These are phyloP conservation scores for Drosophila persimilis DNA, from an alignment of 1,140 invertebrate species.

Conservation along the genomic window DNA sequence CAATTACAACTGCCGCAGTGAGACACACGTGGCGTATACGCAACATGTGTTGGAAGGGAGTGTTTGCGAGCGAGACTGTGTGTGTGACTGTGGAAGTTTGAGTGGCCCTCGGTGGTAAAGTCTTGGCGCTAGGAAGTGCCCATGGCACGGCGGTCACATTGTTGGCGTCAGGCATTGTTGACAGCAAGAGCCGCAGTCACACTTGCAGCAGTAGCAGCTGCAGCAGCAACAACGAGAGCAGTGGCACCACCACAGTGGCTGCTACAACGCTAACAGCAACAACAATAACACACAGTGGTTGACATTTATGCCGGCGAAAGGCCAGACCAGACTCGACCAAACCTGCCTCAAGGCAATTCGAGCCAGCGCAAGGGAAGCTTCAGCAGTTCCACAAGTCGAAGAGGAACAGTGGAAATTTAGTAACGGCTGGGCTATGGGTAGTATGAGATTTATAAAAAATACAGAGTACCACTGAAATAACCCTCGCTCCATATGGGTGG, in stretches of 20 bases:
- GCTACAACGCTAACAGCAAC: slow-evolving; percentile 22
- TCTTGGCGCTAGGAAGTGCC: slow-evolving; percentile 55
- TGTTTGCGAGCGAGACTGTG: slow-evolving; percentile 3
- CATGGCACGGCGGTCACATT: slow-evolving; percentile 66
- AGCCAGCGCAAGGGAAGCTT: no score
- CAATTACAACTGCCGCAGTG: slow-evolving; percentile 46
- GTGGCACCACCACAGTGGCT: slow-evolving; percentile 19
- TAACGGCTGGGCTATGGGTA: no score
- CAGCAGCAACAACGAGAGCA: slow-evolving; percentile 25
- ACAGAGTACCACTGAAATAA: neutral
- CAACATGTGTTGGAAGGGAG: slow-evolving; percentile 9
- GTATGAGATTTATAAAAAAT: no score
- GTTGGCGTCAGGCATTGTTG: slow-evolving; percentile 69
- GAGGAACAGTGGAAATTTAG: neutral
- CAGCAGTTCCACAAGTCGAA: no score
- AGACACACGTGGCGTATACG: slow-evolving; percentile 52
- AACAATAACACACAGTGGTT: slow-evolving; percentile 63
- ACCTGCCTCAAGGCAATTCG: slow-evolving; percentile 4
- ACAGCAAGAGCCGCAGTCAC: slow-evolving; percentile 70
- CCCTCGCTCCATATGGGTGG: slow-evolving; percentile 15
- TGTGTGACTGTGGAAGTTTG: slow-evolving; percentile 39
- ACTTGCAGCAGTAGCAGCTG: slow-evolving; percentile 42
- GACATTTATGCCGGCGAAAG: slow-evolving; percentile 76
- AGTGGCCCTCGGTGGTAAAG: slow-evolving; percentile 65
- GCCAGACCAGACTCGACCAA: slow-evolving; percentile 30